Evolutionary conservation across 2,113 vertebrate genomes (phyloP).

Genomic region (Halichoerus grypus): DNA sequence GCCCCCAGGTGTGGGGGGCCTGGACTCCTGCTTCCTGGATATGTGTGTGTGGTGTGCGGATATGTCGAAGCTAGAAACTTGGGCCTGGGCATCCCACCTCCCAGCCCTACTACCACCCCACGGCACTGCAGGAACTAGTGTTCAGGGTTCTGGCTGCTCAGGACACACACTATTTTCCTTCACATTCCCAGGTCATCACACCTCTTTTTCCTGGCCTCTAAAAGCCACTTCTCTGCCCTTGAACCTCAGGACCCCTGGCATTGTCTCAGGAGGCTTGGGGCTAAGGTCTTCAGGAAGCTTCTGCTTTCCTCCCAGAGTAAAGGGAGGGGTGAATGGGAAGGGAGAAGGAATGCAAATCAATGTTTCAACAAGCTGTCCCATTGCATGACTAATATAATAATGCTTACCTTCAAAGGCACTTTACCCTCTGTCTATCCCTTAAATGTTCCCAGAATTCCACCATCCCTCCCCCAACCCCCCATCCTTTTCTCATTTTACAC

Average conservation of each 20-base stretch:
- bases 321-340: background rate
- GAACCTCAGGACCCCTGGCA: background rate
- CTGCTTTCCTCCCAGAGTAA: background rate
- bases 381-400: background rate
- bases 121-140: fast-evolving
- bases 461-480: background rate
- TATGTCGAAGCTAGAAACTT: background rate
- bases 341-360: no score
- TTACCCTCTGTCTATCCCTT: background rate
- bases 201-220: no score
- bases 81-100: background rate
- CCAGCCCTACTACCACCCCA: fast-evolving
- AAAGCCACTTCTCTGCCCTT: background rate
- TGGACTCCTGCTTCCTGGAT: background rate
- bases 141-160: no score
- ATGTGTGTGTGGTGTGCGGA: fast-evolving
- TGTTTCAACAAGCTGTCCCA: background rate
- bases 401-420: background rate
- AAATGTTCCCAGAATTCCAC: background rate
- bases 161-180: background rate
- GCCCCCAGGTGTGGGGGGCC: background rate
- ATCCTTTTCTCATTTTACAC: background rate
- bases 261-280: background rate
- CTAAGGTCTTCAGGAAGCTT: background rate
- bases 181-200: background rate